Conservation (phyloP, 2,797 vertebrate species). For the Eleutherodactylus coqui region DNA sequence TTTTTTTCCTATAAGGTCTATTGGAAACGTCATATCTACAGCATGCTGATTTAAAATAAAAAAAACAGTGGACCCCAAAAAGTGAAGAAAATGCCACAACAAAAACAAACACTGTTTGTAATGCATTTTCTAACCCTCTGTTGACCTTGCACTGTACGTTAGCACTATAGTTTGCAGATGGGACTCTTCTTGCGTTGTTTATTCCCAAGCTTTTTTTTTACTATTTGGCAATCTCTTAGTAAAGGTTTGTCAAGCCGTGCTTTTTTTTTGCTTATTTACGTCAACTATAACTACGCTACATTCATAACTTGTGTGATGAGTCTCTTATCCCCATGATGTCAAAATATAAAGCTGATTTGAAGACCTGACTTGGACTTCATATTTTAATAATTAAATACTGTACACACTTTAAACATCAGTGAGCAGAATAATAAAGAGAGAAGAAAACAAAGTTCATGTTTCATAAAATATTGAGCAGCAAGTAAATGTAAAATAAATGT, state of each 20-base stretch:
- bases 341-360: neutral
- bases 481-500: conserved; percentile 6
- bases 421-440: conserved; percentile 18
- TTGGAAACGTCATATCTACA: no score
- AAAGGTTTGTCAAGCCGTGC: neutral
- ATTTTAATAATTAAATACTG: conserved; percentile 25
- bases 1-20: no score
- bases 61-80: no score
- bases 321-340: neutral
- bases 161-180: neutral
- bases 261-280: neutral
- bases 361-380: neutral
- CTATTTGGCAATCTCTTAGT: neutral
- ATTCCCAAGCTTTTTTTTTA: neutral
- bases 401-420: conserved; percentile 10
- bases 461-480: conserved; percentile 6
- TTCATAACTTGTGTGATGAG: neutral
- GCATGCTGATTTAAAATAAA: no score
- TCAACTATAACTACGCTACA: neutral
- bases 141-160: no score
- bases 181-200: neutral
- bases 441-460: neutral
- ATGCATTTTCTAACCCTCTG: no score
- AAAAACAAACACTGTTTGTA: no score
- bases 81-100: no score